Base-by-base conservation (phyloP, 2,797 vertebrate species). In the Graptemys geographica region DNA sequence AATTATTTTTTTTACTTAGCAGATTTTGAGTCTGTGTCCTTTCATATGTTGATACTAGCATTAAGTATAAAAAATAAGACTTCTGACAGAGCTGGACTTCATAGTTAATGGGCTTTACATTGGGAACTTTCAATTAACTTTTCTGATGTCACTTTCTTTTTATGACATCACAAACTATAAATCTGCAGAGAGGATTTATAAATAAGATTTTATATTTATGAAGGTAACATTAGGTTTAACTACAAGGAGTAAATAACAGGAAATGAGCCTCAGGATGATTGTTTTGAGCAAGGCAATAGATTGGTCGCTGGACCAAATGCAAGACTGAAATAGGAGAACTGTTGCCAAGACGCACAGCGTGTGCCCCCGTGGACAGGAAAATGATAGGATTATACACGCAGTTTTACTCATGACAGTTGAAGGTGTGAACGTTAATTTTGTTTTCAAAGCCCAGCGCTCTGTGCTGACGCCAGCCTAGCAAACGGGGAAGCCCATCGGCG, bases 141-240 rank as follows among this genome's bases (percentile, higher is more conserved):
- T 57, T 86, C 95, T 96, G 56, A 92, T 92, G 88, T 93, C 91
- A 85, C 44, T 37, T 94, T 90, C 59, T 94, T 94, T 93, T 92
- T 96, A 81, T 96, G 94, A 95, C 94, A 95, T 92, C 95, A 93
- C 41, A 37, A 59, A 78, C 27, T 27, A 62, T 23, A 41, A 41
- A 5, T 37, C 65, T 41, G 5, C 37, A 41, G 21, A 5, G 19
- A 72, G 21, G 9, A 10, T 72, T 41, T 72, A 11, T 41, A 72
- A 41, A 72, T 21, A 69, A 21, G 19, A 72, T 23, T 37, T 25
- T 23, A 11, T 37, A 21, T 41, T 72, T 23, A 23, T 41, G 21
- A 72, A 72, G 5, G 65, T 21, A 72, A 72, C 37, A 19, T 3
- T 37, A 41, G 19, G 9, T 23, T 11, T 78, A 27, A 47, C 15